A percentile compares a stretch with the other conserved stretches of the same genome.
Evolutionary conservation across 2,113 vertebrate species (phyloP).

Genomic region (human): GRCh38 chr2:84454001-84454500

Average conservation of each 20-base stretch:
- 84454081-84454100: neutral
- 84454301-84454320: neutral
- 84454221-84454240: neutral
- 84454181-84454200: neutral
- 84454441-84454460: neutral
- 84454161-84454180: conserved; percentile 45
- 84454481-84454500: neutral
- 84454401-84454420: neutral
- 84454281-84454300: neutral
- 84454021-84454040: neutral
- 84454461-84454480: neutral
- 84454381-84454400: neutral
- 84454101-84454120: neutral
- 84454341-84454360: conserved; percentile 1
- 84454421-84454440: neutral
- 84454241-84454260: neutral
- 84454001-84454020: neutral
- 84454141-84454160: neutral
- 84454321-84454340: neutral
- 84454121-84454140: conserved; percentile 7
- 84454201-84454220: neutral
- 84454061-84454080: neutral
- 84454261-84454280: neutral
- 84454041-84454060: neutral
- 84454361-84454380: neutral